Conservation (phyloP, 2,888 invertebrate genomes). For the Andrena camellia region DNA sequence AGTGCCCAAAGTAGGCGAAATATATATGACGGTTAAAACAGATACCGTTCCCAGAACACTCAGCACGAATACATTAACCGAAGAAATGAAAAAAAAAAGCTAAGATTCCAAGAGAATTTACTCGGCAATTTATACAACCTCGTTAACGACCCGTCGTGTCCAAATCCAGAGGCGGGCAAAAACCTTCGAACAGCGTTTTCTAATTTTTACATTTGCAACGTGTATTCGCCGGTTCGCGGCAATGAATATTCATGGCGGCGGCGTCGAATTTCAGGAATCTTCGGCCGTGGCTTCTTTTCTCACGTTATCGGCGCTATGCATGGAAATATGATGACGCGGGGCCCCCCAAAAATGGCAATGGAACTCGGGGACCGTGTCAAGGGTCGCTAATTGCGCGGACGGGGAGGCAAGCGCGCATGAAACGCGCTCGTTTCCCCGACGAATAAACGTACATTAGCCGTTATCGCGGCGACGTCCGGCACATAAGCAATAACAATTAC, state of each 20-base stretch:
- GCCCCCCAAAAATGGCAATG: constrained; percentile 3
- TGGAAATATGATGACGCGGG: background rate
- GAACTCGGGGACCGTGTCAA: constrained; percentile 6
- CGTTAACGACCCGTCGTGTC: background rate
- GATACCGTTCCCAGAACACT: too few relatives aligned
- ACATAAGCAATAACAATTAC: constrained; percentile 82
- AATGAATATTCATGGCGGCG: constrained; percentile 4
- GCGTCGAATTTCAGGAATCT: constrained; percentile 4
- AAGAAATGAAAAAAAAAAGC: too few relatives aligned
- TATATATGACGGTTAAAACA: too few relatives aligned
- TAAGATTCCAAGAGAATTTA: too few relatives aligned
- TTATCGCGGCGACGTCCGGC: constrained; percentile 66
- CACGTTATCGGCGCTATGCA: background rate
- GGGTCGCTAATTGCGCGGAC: constrained; percentile 40
- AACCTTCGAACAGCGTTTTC: background rate
- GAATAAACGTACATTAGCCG: constrained; percentile 61
- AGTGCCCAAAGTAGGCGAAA: too few relatives aligned
- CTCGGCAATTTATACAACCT: too few relatives aligned
- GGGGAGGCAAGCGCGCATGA: constrained; percentile 70
- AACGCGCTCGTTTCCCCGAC: constrained; percentile 57
- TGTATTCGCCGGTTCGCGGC: background rate
- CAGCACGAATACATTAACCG: too few relatives aligned
- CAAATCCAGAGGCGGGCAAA: background rate
- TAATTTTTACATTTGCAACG: background rate
- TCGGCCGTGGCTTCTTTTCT: background rate